Percentiles rank a stretch among this genome's conserved stretches.
Conservation (phyloP, 1,140 invertebrate genomes). For the Galendromus occidentalis region DNA sequence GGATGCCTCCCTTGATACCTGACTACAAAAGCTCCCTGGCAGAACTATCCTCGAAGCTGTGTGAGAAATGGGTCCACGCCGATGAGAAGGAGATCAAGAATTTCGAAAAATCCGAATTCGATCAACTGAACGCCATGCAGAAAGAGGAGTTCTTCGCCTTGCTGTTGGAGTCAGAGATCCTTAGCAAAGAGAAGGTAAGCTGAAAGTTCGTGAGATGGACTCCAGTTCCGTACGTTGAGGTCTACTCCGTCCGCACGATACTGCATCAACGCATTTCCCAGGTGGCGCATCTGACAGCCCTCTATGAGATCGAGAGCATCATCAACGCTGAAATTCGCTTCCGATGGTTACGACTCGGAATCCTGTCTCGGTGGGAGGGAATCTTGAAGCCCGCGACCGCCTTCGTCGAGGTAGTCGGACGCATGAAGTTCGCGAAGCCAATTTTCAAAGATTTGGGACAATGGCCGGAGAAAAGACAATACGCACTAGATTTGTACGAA, state of each 20-base stretch:
- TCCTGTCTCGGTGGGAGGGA: conserved; percentile 45
- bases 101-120: conserved; percentile 34
- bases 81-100: conserved; percentile 26
- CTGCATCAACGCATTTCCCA: conserved; percentile 28
- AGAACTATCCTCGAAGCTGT: conserved; percentile 39
- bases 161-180: conserved; percentile 34
- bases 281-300: conserved; percentile 39
- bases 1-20: conserved; percentile 67
- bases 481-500: background rate
- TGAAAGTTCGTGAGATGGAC: background rate
- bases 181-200: background rate
- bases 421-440: conserved; percentile 74
- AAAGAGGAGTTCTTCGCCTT: conserved; percentile 47
- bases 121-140: conserved; percentile 42
- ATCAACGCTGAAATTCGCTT: conserved; percentile 57
- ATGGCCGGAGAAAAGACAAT: conserved; percentile 11
- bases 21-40: conserved; percentile 50
- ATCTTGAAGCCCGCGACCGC: conserved; percentile 42
- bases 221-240: background rate
- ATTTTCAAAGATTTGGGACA: conserved; percentile 40
- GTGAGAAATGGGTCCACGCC: conserved; percentile 35
- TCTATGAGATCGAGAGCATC: conserved; percentile 43
- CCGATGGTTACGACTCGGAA: conserved; percentile 50
- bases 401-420: conserved; percentile 59
- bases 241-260: background rate